phyloP scores from a whole-genome alignment of 2,888 invertebrate genomes.

The Dioctria linearis region DNA sequence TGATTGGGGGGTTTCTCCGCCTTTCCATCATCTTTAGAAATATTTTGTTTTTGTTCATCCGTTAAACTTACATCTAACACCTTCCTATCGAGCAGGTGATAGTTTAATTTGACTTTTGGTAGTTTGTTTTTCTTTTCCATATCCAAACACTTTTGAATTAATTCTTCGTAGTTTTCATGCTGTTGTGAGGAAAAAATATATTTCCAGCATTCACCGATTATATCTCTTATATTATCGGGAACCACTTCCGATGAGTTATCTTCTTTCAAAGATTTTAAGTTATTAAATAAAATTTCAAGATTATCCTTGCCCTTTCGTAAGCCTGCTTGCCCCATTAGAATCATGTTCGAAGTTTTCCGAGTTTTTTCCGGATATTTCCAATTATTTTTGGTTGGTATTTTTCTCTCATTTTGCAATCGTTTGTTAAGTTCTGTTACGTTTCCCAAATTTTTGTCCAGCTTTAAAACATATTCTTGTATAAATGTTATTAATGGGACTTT shows the following conservation, averaged over 20 bases:
- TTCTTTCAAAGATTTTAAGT: slow-evolving; percentile 67
- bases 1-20: neutral
- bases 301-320: slow-evolving; percentile 73
- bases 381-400: slow-evolving; percentile 70
- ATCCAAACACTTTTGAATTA: slow-evolving; percentile 64
- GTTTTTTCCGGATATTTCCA: slow-evolving; percentile 71
- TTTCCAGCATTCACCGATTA: slow-evolving; percentile 73
- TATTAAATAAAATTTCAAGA: slow-evolving; percentile 70
- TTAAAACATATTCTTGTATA: slow-evolving; percentile 65
- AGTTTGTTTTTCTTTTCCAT: slow-evolving; percentile 65
- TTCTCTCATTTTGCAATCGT: no score
- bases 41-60: slow-evolving; percentile 60
- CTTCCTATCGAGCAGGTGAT: slow-evolving; percentile 63
- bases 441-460: no score
- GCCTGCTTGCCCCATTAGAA: slow-evolving; percentile 76
- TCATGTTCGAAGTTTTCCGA: slow-evolving; percentile 74
- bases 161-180: slow-evolving; percentile 66
- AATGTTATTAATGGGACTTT: slow-evolving; percentile 66
- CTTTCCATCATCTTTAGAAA: slow-evolving; percentile 22
- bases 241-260: slow-evolving; percentile 70
- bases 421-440: no score
- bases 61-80: slow-evolving; percentile 59
- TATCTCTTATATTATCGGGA: no score
- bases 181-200: slow-evolving; percentile 72
- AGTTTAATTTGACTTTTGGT: slow-evolving; percentile 64